Evolutionary conservation across 2,888 invertebrate genomes (phyloP).

Genomic region (Tromatobia lineatoria): DNA sequence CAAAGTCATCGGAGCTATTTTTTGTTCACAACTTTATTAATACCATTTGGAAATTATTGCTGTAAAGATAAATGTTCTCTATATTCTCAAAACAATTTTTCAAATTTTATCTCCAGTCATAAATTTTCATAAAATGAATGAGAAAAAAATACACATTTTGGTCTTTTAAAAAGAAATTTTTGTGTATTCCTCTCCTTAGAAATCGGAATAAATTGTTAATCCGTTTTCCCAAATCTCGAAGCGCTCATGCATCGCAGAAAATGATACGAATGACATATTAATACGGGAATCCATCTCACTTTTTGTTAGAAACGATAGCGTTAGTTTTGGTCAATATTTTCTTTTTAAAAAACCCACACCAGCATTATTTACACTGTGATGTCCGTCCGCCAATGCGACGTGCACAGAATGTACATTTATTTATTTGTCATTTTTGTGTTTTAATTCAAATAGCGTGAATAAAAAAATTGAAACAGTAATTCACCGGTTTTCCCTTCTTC

Average conservation of each 20-base stretch:
- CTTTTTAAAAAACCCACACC: slow-evolving; percentile 12
- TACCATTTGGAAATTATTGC: not conserved
- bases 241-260: slow-evolving; percentile 20
- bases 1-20: no score
- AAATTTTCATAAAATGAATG: no score
- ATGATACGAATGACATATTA: slow-evolving; percentile 27
- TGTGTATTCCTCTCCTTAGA: not conserved
- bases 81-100: no score
- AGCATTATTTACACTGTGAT: slow-evolving; percentile 42
- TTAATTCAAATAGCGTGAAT: slow-evolving; percentile 53
- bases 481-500: slow-evolving; percentile 82
- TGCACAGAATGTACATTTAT: slow-evolving; percentile 31
- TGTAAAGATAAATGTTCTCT: no score
- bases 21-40: no score
- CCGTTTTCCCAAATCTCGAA: not conserved
- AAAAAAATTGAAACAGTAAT: slow-evolving; percentile 75
- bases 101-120: no score
- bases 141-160: no score
- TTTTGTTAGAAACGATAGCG: slow-evolving; percentile 9
- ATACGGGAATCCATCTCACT: not conserved
- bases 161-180: not conserved
- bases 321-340: slow-evolving; percentile 24
- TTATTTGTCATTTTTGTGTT: slow-evolving; percentile 6
- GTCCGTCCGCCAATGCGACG: slow-evolving; percentile 47
- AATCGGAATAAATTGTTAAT: not conserved